These are phyloP conservation scores for Sisyra nigra DNA, from an alignment of 2,888 invertebrate species.

Conservation along the genomic window DNA sequence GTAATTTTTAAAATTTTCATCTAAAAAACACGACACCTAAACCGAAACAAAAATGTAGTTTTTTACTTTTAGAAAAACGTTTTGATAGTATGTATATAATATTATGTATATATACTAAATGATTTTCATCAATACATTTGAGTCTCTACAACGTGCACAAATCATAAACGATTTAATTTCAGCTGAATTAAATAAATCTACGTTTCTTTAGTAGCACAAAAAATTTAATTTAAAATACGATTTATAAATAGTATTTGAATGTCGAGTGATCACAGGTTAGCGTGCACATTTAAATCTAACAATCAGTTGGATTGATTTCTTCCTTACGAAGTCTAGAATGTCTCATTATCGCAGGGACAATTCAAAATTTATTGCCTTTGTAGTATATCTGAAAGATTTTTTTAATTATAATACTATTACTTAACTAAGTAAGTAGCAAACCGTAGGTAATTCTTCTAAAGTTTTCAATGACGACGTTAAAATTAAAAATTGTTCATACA, in stretches of 20 bases:
- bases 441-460: no score
- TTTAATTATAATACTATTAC: no score
- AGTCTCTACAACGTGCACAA: not conserved
- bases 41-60: no score
- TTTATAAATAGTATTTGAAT: constrained; percentile 2
- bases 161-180: not conserved
- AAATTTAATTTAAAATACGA: no score
- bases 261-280: constrained; percentile 7
- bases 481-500: no score
- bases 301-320: no score
- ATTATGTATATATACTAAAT: not conserved
- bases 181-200: not conserved
- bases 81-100: no score
- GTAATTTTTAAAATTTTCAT: no score
- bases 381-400: not conserved
- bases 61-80: no score
- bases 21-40: no score
- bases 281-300: constrained; percentile 2
- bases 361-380: not conserved
- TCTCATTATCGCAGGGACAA: not conserved
- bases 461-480: not conserved
- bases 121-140: not conserved
- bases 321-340: no score
- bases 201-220: not conserved
- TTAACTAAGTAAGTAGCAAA: no score